Base-by-base conservation (phyloP, 2,113 vertebrate species). In the Pelecanoides urinatrix region DNA sequence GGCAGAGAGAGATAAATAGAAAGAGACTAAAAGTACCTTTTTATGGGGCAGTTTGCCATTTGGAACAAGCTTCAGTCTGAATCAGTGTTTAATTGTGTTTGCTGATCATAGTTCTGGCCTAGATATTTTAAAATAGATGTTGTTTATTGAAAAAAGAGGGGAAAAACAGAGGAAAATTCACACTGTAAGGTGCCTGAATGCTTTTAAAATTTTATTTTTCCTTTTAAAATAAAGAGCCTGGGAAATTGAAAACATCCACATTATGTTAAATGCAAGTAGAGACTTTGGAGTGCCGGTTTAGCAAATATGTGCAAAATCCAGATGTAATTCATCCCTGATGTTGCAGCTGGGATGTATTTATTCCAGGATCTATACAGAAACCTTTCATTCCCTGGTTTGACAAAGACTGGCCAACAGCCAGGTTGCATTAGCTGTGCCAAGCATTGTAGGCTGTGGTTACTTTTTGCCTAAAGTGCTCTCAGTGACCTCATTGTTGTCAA, bases 1-100 rank as follows among this genome's bases (percentile, higher is more conserved):
- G 68, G 84, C 50, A 63, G 45, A 89, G 61, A 53, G 44, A 91
- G 91, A 96, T 86, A 96, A 87, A 93, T 42, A 97, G 80, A 73
- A 70, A 92, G 77, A 81, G 44, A n/a, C 49, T 73, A 26, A 78
- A 96, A 82, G 85, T 78, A 92, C 61, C 65, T 88, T 90, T 90
- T 44, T 36, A 16, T 77, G 71, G 91, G 87, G 56, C 42, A 88
- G 34, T 90, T 80, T 76, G 82, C 70, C 85, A 81, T 93, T 92
- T 95, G 77, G 90, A 74, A 78, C 1, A 3, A 81, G 42, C 38
- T 42, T 84, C n/a, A 36, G 27, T 26, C 82, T 91, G 91, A 92
- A 44, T 68, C 83, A 77, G 55, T 92, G 78, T 86, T 88, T 91
- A 90, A 88, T 78, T 83, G 71, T 89, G 59, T 92, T 94, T 94